phyloP scores from a whole-genome alignment of 2,888 invertebrate genomes.

The Coecobrya sp. region DNA sequence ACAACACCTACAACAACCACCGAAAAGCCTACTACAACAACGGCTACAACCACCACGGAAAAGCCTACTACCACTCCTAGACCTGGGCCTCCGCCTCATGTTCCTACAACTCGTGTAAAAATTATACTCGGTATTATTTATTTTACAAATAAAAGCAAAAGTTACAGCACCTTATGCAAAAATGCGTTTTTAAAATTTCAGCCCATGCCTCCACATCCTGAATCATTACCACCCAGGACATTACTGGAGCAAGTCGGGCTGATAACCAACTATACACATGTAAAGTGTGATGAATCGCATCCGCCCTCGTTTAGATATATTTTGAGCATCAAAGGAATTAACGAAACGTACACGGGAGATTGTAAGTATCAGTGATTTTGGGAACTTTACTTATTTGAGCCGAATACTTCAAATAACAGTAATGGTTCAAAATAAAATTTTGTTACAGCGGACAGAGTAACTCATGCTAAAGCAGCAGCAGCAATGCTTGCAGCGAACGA shows the following conservation, averaged over 20 bases:
- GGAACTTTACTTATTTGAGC: neutral
- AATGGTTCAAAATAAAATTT: slow-evolving; percentile 4
- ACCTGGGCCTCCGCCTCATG: slow-evolving; percentile 5
- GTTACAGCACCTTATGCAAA: neutral
- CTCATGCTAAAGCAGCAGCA: slow-evolving; percentile 50
- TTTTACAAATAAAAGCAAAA: too few species aligned
- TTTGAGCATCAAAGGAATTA: neutral
- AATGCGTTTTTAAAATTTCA: neutral
- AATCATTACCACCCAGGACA: slow-evolving; percentile 1
- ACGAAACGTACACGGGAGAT: slow-evolving; percentile 49
- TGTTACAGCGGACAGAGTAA: slow-evolving; percentile 56
- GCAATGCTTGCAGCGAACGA: slow-evolving; percentile 30
- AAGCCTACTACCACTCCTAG: neutral
- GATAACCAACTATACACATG: slow-evolving; percentile 34
- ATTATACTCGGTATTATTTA: neutral
- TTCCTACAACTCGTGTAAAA: slow-evolving; percentile 58
- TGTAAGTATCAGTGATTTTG: slow-evolving; percentile 14
- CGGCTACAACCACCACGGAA: neutral
- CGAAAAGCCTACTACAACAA: neutral
- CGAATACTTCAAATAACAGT: neutral
- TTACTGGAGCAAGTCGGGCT: slow-evolving; percentile 53
- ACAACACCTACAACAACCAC: neutral
- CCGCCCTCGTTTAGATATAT: slow-evolving; percentile 29
- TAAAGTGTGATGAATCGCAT: neutral
- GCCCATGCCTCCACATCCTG: slow-evolving; percentile 65